Evolutionary conservation across 2,888 invertebrate species (phyloP), one percentile per base, ranked within the genome.

Genomic region (Parnassius orleans): DNA sequence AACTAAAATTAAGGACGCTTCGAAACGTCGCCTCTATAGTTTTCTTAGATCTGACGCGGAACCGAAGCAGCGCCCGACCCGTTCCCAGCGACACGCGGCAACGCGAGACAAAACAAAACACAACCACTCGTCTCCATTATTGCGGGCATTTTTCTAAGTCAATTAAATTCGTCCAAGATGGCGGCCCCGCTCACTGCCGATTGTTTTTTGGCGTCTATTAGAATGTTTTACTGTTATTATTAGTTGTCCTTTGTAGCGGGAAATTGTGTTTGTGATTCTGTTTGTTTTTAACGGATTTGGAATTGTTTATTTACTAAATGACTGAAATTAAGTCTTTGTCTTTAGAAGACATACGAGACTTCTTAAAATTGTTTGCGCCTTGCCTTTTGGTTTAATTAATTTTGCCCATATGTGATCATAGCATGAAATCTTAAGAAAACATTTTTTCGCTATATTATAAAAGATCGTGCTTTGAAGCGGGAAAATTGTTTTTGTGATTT

Each of bases 141-240:
- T 67, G 67, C 69, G 65, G 66, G 70, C 73, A 78, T 77, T 81
- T 85, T 85, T 87, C 82, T 81, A 83, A 86, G 83, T 84, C 86
- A 86, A 88, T 87, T 89, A 87, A 84, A 83, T 83, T 73, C 76
- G 76, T 62, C 73, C 77, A 82, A 83, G 71, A 82, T 81, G 80
- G 83, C 81, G 73, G 69, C 72, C 51, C 57, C 75, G 72, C 66
- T 72, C 75, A 72, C 51, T 59, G 63, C 55, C 66, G 63, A 66
- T 72, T 69, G 77, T 79, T 81, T 76, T 73, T 75, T 69, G 66
- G 63, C 65, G 69, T 66, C 71, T 66, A 77, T 79, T 80, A 76
- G 77, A 81, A 84, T 83, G 76, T 77, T 81, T 81, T 71, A 76
- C 79, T 76, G 84, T 80, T 83, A 83, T 80, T 80, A 78, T 73